Evolutionary conservation across 2,797 vertebrate species (phyloP).

Genomic region (Phyllotis vaccarum): DNA sequence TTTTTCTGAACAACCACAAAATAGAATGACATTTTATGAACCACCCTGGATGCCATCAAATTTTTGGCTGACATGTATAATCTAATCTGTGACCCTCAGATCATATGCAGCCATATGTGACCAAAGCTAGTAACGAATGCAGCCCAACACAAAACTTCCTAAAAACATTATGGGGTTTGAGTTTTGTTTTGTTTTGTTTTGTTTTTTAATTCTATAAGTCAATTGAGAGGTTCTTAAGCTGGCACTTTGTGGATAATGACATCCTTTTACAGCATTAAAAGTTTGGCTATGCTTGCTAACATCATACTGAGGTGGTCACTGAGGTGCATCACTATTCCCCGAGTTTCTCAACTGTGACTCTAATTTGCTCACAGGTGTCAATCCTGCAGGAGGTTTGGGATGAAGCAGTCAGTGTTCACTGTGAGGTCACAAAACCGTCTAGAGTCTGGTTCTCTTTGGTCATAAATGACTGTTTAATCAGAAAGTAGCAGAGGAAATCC

Average conservation of each 20-base stretch:
- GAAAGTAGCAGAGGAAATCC: background rate
- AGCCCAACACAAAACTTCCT: background rate
- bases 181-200: too few relatives aligned
- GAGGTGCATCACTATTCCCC: accelerated
- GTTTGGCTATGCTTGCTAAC: background rate
- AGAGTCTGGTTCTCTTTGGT: background rate
- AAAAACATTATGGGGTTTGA: background rate
- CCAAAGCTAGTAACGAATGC: background rate
- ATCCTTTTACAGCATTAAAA: background rate
- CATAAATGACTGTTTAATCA: background rate
- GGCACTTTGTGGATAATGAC: too few relatives aligned
- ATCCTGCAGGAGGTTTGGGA: accelerated
- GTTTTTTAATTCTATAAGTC: background rate
- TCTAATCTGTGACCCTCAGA: background rate
- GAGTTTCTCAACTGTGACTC: background rate
- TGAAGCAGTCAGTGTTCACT: background rate
- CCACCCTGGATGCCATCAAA: background rate
- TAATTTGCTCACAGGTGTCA: accelerated
- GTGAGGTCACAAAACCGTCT: background rate
- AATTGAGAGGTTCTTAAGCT: background rate
- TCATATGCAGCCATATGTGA: background rate
- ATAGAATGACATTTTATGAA: background rate
- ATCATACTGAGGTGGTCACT: too few relatives aligned
- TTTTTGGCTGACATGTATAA: background rate
- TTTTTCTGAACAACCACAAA: background rate